These are phyloP conservation scores for Chlorocebus sabaeus DNA, from an alignment of 2,113 vertebrate genomes.

Conservation along the genomic window DNA sequence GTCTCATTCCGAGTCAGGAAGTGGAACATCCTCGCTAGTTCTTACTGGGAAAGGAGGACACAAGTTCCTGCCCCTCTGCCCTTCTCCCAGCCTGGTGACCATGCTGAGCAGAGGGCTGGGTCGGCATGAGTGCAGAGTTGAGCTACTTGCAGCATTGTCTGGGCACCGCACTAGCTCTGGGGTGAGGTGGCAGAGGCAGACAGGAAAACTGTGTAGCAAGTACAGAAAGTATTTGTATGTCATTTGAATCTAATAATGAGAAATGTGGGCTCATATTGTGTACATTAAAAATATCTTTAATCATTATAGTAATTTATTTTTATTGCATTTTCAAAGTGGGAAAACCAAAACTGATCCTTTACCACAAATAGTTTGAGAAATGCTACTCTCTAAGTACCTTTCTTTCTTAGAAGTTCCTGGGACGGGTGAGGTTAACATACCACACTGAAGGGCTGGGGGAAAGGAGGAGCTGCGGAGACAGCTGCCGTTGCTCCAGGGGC, in stretches of 20 bases:
- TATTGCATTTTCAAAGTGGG: background rate
- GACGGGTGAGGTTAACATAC: background rate
- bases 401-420: background rate
- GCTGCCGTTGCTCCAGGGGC: no score
- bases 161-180: background rate
- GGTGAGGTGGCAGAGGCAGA: background rate
- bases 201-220: no score
- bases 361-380: background rate
- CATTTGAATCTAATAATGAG: background rate
- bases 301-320: background rate
- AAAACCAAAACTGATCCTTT: background rate
- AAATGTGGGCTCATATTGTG: background rate
- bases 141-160: background rate
- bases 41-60: background rate
- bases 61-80: rapidly evolving
- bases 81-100: rapidly evolving
- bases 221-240: background rate
- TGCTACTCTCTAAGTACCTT: no score
- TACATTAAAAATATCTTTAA: background rate
- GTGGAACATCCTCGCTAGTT: background rate
- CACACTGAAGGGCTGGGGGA: rapidly evolving
- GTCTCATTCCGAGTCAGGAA: rapidly evolving
- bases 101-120: no score
- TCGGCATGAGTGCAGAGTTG: background rate
- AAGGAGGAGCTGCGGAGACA: rapidly evolving